Conservation (phyloP, 2,113 vertebrate species). For the Archocentrus centrarchus region DNA sequence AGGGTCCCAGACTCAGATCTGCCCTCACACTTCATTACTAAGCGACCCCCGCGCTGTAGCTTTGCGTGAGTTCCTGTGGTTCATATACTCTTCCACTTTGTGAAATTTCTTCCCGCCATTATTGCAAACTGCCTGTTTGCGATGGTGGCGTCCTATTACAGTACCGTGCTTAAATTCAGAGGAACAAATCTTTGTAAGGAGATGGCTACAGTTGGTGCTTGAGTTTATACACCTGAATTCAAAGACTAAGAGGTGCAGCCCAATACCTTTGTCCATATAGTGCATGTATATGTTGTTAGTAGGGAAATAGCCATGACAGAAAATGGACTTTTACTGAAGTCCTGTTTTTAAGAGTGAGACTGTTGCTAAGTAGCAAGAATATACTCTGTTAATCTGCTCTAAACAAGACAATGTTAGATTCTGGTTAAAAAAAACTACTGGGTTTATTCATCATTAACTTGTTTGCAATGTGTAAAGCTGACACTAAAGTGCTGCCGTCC, state of each 20-base stretch:
- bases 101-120: no score
- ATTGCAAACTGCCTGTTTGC: no score
- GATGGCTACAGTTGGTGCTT: background rate
- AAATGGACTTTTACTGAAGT: background rate
- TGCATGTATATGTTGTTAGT: background rate
- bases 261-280: background rate
- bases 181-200: background rate
- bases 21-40: no score
- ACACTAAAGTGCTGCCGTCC: background rate
- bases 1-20: no score
- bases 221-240: background rate
- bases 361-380: background rate
- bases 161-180: background rate
- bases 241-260: background rate
- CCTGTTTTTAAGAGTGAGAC: background rate
- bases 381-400: background rate
- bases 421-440: background rate
- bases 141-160: no score
- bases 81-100: no score
- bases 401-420: background rate
- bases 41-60: background rate
- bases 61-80: no score
- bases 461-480: background rate
- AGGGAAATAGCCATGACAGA: background rate
- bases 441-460: background rate